phyloP scores from a whole-genome alignment of 2,888 invertebrate species.

The Urechis unicinctus region DNA sequence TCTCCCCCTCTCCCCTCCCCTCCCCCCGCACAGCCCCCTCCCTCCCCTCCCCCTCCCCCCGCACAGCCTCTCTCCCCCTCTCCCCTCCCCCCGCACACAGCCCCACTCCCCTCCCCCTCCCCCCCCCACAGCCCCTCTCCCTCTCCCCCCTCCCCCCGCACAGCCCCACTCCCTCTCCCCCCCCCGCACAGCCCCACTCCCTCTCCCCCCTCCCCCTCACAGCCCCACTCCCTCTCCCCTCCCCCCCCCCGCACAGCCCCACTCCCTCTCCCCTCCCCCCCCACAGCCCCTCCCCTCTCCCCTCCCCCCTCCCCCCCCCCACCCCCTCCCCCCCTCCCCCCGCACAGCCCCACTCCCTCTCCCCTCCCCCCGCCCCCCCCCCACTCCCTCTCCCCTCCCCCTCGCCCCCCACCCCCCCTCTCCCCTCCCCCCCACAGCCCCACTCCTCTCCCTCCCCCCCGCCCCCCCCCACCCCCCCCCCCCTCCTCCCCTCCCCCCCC shows the following conservation, averaged over 20 bases:
- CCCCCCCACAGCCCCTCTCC: background rate
- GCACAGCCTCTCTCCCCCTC: background rate
- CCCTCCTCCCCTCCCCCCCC: background rate
- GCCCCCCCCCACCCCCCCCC: background rate
- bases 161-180: background rate
- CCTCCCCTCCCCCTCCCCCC: background rate
- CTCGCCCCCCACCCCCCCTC: too few relatives aligned
- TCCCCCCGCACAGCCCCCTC: background rate
- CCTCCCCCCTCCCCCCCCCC: background rate
- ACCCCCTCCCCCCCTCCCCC: too few relatives aligned
- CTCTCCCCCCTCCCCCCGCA: background rate
- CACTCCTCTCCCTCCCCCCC: background rate
- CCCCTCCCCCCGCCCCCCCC: constrained; percentile 1
- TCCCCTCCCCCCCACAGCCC: background rate
- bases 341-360: too few relatives aligned
- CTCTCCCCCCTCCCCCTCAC: background rate
- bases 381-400: too few relatives aligned
- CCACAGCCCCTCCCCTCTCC: too few relatives aligned
- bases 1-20: background rate
- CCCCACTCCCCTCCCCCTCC: background rate
- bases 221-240: background rate
- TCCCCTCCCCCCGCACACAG: background rate
- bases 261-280: background rate
- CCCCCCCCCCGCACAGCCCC: too few relatives aligned
- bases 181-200: background rate